phyloP scores from a whole-genome alignment of 2,888 invertebrate genomes.

The Cepaea hortensis region DNA sequence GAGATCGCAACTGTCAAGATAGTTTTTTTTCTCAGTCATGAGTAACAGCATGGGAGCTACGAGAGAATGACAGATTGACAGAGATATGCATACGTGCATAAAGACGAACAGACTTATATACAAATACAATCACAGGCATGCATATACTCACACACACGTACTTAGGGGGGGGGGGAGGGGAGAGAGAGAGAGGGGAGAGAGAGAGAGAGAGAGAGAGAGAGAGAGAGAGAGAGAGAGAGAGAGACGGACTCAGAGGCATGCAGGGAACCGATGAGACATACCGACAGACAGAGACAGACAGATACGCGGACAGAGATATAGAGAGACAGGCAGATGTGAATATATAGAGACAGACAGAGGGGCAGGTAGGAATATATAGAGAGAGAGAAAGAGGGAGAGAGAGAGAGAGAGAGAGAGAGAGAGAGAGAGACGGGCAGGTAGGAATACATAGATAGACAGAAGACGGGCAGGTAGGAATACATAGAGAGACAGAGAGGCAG shows the following conservation, averaged over 20 bases:
- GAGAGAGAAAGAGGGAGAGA: slow-evolving; percentile 35
- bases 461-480: not conserved
- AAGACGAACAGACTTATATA: slow-evolving; percentile 20
- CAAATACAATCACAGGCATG: slow-evolving; percentile 26
- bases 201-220: slow-evolving; percentile 38
- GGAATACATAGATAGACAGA: too few species aligned
- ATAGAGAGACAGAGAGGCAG: slow-evolving; percentile 18
- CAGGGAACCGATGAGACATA: not conserved
- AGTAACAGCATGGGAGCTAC: not conserved
- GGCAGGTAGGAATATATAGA: not conserved
- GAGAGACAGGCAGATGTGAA: not conserved
- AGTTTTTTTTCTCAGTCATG: too few species aligned
- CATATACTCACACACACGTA: slow-evolving; percentile 20
- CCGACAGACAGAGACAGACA: not conserved
- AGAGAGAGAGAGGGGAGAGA: slow-evolving; percentile 32
- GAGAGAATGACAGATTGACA: slow-evolving; percentile 17
- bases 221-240: slow-evolving; percentile 22
- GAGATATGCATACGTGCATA: not conserved
- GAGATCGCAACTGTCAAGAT: too few species aligned
- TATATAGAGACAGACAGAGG: not conserved
- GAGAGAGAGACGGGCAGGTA: slow-evolving; percentile 35
- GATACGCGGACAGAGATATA: not conserved
- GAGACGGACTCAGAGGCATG: too few species aligned
- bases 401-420: slow-evolving; percentile 41
- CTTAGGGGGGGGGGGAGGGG: slow-evolving; percentile 21